Evolutionary conservation across 2,888 invertebrate genomes (phyloP).

Genomic region (Himalopsyche kuldschensis): DNA sequence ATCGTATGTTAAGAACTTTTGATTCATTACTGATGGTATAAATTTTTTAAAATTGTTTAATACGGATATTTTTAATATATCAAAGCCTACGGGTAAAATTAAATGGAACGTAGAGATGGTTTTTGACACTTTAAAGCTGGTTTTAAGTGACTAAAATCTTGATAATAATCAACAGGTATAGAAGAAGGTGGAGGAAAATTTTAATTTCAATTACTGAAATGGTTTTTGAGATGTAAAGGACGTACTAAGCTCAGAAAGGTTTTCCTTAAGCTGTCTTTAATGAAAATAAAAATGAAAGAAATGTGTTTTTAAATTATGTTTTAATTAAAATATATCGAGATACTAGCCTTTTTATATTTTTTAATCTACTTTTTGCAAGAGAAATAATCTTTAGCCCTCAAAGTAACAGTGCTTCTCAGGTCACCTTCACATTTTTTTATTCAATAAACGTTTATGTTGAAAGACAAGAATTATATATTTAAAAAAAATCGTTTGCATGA

Average conservation of each 20-base stretch:
- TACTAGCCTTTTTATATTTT: no score
- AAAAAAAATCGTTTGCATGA: no score
- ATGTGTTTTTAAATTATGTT: no score
- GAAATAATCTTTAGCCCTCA: no score
- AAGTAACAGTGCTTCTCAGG: no score
- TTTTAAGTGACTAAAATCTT: not conserved
- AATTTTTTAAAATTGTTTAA: not conserved
- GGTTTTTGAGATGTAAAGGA: not conserved
- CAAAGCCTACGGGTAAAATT: not conserved
- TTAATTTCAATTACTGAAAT: not conserved
- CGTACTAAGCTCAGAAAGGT: not conserved
- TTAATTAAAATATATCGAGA: no score
- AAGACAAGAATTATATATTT: no score
- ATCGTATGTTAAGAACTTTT: no score
- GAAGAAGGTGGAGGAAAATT: not conserved
- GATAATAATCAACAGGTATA: not conserved
- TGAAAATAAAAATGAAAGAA: not conserved
- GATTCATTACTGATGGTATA: no score
- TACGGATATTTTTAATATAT: not conserved
- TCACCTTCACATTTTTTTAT: no score
- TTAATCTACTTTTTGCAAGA: no score
- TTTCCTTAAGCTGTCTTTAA: not conserved
- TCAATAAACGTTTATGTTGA: no score
- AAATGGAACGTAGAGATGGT: not conserved
- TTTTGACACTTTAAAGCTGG: not conserved